phyloP scores from a whole-genome alignment of 2,113 vertebrate species.

The Struthio camelus region DNA sequence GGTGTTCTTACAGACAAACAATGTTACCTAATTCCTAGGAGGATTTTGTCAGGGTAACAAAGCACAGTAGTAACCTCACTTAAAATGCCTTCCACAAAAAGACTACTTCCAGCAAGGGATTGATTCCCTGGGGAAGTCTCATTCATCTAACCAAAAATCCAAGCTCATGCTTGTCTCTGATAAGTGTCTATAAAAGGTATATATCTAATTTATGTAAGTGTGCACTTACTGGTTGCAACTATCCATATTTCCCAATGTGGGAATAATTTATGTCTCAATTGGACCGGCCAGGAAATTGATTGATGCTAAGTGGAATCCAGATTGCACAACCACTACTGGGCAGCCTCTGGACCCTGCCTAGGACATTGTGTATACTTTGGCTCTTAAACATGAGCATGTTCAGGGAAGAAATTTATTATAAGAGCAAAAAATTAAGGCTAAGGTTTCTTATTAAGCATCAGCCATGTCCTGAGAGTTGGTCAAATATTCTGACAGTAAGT shows the following conservation, averaged over 20 bases:
- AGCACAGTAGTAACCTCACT: conserved; percentile 2
- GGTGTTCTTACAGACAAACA: conserved; percentile 3
- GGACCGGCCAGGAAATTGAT: neutral
- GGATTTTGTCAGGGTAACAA: neutral
- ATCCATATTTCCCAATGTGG: neutral
- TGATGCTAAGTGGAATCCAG: neutral
- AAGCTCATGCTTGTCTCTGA: neutral
- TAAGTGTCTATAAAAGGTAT: neutral
- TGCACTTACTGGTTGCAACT: neutral
- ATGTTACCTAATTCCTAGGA: neutral
- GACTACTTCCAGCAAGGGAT: neutral
- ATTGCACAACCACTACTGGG: neutral
- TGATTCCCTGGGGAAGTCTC: neutral
- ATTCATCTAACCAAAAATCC: neutral
- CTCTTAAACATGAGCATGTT: neutral
- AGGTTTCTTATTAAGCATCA: neutral
- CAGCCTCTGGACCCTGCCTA: neutral
- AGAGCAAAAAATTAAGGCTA: neutral
- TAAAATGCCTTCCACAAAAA: neutral
- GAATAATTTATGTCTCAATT: neutral
- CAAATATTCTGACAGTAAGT: neutral
- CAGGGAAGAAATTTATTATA: neutral
- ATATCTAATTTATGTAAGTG: neutral
- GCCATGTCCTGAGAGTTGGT: neutral
- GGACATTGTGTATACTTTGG: neutral